phyloP scores from a whole-genome alignment of 2,113 vertebrate species.

The Seriola aureovittata region DNA sequence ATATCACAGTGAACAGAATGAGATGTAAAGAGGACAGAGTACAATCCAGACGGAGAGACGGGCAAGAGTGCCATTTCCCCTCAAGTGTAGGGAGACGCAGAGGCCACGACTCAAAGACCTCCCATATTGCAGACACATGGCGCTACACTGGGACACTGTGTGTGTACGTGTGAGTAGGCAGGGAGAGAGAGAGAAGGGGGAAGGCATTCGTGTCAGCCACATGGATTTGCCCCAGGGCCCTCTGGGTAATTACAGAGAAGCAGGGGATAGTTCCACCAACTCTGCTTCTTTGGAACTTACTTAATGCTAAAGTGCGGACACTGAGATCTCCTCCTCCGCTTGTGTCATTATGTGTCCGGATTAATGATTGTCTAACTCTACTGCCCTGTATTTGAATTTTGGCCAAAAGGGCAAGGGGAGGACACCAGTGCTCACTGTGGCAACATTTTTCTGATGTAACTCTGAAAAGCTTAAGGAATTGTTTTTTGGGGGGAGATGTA shows the following conservation, averaged over 20 bases:
- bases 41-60: conserved; percentile 25
- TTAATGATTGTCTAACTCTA: conserved; percentile 66
- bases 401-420: conserved; percentile 35
- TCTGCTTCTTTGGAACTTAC: conserved; percentile 50
- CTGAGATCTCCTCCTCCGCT: conserved; percentile 48
- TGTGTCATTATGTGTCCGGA: conserved; percentile 53
- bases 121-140: conserved; percentile 78
- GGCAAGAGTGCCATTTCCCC: conserved; percentile 48
- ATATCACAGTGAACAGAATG: conserved; percentile 36
- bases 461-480: background rate
- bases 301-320: conserved; percentile 40
- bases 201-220: conserved; percentile 68
- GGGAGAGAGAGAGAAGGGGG: conserved; percentile 38
- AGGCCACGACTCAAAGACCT: conserved; percentile 73
- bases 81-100: conserved; percentile 51
- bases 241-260: conserved; percentile 82
- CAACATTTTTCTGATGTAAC: conserved; percentile 7
- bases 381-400: conserved; percentile 14
- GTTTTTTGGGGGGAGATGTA: background rate
- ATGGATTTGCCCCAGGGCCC: conserved; percentile 72
- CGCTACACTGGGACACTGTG: conserved; percentile 36
- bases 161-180: conserved; percentile 23
- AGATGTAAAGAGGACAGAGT: conserved; percentile 21
- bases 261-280: conserved; percentile 60
- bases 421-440: conserved; percentile 3